These are phyloP conservation scores for Callorhinus ursinus DNA, from an alignment of 2,113 vertebrate genomes.

Conservation along the genomic window DNA sequence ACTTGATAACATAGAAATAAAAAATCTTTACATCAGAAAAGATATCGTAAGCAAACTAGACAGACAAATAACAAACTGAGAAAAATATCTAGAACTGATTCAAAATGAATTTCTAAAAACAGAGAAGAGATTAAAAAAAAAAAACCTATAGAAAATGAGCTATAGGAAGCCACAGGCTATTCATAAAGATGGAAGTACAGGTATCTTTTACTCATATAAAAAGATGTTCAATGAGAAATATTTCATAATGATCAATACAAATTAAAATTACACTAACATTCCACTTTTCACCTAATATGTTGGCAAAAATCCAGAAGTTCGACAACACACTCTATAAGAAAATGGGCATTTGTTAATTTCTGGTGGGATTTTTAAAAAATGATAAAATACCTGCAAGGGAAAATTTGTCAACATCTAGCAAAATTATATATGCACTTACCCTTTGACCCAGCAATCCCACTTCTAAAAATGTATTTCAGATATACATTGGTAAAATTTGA, in stretches of 20 bases:
- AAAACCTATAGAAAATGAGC: neutral
- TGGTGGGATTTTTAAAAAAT: neutral
- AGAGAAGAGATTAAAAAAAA: neutral
- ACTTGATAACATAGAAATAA: conserved; percentile 28
- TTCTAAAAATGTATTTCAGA: neutral
- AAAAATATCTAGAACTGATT: neutral
- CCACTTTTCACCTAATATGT: neutral
- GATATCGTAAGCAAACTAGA: neutral
- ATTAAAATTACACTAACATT: neutral
- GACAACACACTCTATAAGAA: neutral
- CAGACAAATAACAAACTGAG: neutral
- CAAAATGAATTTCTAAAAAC: conserved; percentile 37
- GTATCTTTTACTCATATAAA: neutral
- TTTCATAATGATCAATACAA: neutral
- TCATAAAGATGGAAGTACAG: neutral
- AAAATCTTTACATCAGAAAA: conserved; percentile 7
- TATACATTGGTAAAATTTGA: neutral
- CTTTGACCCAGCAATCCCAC: neutral
- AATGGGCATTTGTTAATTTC: neutral
- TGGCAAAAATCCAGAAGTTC: neutral
- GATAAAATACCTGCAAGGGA: neutral
- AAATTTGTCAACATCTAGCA: conserved; percentile 12
- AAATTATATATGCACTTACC: neutral
- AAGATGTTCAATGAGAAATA: neutral
- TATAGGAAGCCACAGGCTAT: neutral